A percentile compares a stretch with the other conserved stretches of the same genome.
Evolutionary conservation across 2,797 vertebrate genomes (phyloP).

Genomic region (Epinephelus malabaricus): DNA sequence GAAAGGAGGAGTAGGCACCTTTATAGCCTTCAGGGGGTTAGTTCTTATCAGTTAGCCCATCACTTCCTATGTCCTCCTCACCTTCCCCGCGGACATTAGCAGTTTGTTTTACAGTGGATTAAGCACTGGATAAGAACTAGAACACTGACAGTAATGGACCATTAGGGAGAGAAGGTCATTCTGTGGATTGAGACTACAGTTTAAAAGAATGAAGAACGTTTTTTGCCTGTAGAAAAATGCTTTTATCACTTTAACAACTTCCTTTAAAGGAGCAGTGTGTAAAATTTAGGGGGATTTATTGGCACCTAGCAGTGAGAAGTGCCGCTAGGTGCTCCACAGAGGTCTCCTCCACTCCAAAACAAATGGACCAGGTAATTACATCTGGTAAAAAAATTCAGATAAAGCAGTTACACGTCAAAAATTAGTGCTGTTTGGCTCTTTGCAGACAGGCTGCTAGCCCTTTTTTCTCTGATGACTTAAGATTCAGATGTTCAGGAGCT

Average conservation of each 20-base stretch:
- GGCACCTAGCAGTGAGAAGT: no score
- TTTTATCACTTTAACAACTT: slow-evolving; percentile 13
- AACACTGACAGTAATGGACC: slow-evolving; percentile 1
- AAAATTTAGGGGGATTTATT: no score
- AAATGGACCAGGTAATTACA: no score
- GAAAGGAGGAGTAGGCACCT: slow-evolving; percentile 69
- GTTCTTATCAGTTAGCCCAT: slow-evolving; percentile 70
- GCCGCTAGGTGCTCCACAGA: no score
- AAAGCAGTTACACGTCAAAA: no score
- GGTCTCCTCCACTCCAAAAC: no score
- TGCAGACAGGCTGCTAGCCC: no score
- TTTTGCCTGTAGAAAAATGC: slow-evolving; percentile 40
- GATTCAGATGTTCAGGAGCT: no score
- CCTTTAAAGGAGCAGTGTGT: slow-evolving; percentile 1
- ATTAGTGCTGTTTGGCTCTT: no score
- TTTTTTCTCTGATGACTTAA: no score
- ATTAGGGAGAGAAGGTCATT: slow-evolving; percentile 23
- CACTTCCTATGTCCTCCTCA: slow-evolving; percentile 56
- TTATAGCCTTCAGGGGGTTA: slow-evolving; percentile 64
- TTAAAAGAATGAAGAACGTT: slow-evolving; percentile 19
- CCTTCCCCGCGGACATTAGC: slow-evolving; percentile 33
- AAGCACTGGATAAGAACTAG: slow-evolving; percentile 2
- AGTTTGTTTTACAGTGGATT: slow-evolving; percentile 64
- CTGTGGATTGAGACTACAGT: slow-evolving; percentile 11
- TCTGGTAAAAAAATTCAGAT: no score